Percentiles rank a stretch among this genome's conserved stretches.
Evolutionary conservation across 1,140 invertebrate species (phyloP).

Genomic region (Campodea augens): DNA sequence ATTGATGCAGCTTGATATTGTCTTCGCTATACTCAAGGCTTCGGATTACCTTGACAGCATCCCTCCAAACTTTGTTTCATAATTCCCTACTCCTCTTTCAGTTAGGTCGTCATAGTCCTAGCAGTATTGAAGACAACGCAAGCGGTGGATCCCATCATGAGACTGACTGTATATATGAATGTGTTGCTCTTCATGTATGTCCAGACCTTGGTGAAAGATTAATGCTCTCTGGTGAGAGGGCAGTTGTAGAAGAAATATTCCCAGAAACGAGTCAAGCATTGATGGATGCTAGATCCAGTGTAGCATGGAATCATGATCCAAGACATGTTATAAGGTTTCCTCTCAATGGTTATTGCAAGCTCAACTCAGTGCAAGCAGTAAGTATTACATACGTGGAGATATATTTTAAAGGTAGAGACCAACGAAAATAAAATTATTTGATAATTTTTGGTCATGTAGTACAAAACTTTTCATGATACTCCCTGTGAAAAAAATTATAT

Average conservation of each 20-base stretch:
- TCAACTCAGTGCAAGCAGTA: conserved; percentile 81
- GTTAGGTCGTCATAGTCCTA: no score
- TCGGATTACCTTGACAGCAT: no score
- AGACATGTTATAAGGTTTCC: conserved; percentile 75
- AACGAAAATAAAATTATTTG: no score
- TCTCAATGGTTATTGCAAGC: conserved; percentile 77
- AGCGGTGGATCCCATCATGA: conserved; percentile 9
- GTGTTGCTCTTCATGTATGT: conserved; percentile 67
- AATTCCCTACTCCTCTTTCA: no score
- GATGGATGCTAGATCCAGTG: conserved; percentile 57
- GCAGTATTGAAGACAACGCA: neutral
- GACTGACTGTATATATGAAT: conserved; percentile 70
- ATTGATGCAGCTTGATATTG: no score
- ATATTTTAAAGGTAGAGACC: no score
- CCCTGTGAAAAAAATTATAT: no score
- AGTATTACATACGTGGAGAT: no score
- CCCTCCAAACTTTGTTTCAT: no score
- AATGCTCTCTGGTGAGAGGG: conserved; percentile 60
- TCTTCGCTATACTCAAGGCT: no score
- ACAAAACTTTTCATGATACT: no score
- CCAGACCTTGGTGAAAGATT: conserved; percentile 74
- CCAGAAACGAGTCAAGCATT: conserved; percentile 70
- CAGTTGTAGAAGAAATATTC: conserved; percentile 57
- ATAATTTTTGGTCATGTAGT: no score
- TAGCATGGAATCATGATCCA: conserved; percentile 64